A percentile compares a stretch with the other conserved stretches of the same genome.
phyloP scores from a whole-genome alignment of 2,113 vertebrate species.

The Psettodes erumei region DNA sequence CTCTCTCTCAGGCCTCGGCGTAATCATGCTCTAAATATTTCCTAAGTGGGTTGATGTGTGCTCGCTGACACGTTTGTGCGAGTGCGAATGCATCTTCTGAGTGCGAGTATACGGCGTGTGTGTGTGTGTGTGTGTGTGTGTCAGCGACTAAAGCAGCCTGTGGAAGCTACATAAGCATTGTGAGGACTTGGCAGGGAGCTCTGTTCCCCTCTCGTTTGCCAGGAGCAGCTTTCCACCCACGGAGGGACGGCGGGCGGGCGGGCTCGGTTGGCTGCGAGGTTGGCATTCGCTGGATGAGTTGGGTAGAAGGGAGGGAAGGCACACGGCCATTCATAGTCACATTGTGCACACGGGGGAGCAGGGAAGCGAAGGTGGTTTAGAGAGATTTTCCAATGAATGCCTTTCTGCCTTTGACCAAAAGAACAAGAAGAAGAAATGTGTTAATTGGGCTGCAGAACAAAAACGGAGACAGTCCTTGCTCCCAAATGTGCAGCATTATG shows the following conservation, averaged over 20 bases:
- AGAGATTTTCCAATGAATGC: constrained; percentile 41
- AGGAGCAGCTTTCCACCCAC: constrained; percentile 84
- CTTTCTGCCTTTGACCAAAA: constrained; percentile 16
- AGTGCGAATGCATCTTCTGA: constrained; percentile 51
- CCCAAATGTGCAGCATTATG: background rate
- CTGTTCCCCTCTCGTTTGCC: constrained; percentile 74
- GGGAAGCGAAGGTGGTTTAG: constrained; percentile 43
- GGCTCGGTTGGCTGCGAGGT: constrained; percentile 57
- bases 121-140: constrained; percentile 60
- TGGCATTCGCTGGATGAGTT: constrained; percentile 73
- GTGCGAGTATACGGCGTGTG: constrained; percentile 42
- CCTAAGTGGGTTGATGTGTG: constrained; percentile 70
- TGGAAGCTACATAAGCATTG: constrained; percentile 73
- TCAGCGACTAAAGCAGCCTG: constrained; percentile 61
- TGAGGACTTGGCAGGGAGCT: constrained; percentile 75
- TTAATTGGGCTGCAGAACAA: constrained; percentile 26
- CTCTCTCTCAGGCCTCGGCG: constrained; percentile 57
- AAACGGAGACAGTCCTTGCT: background rate
- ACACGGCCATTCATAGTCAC: constrained; percentile 76
- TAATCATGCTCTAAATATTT: constrained; percentile 71
- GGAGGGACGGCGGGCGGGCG: constrained; percentile 64
- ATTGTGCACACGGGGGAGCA: constrained; percentile 60
- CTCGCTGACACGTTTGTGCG: constrained; percentile 63
- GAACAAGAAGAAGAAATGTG: constrained; percentile 28
- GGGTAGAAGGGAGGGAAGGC: constrained; percentile 64